Base-by-base conservation (phyloP, 2,113 vertebrate species). In the Eurypyga helias region DNA sequence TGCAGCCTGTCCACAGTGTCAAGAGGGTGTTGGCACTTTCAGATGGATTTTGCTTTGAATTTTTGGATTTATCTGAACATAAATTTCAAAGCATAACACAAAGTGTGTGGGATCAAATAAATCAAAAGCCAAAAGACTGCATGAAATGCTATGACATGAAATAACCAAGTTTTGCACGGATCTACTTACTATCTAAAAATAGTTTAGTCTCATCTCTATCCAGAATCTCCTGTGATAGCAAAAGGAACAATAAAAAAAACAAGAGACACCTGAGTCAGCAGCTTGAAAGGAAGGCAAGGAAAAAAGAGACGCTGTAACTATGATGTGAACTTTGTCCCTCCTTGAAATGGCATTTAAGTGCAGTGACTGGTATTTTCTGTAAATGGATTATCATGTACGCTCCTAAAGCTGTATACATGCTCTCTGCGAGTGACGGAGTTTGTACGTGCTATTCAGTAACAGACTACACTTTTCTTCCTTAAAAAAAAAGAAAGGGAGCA, bases 171-270 rank as follows among this genome's bases (percentile, higher is more conserved):
- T 65, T 87, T 92, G 64, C 55, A 77, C 33, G 94, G 64, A 64
- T 94, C 89, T 90, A 20, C 79, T 94, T 71, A 38, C 67, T 60
- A 17, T 55, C 76, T 92, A 96, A 96, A 94, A 96, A 93, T 87
- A 93, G 67, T 70, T 93, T 76, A 78, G 41, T 71, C 77, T 89
- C 67, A 87, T 94, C 31, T 81, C 72, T 93, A 57, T 93, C 93
- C 90, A 92, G 60, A 75, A 89, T 81, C 43, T 90, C 67, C 45
- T 55, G 24, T 67, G 55, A 83, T 55, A 88, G 55, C 34, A 92
- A 54, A 65, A 87, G 33, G 9, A 96, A 29, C 0, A 10, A 72
- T 58, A 91, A 67, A 88, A 89, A 78, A 84, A 13, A 2, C 28
- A 69, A 79, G n/a, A 66, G 46, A 70, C 20, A 46, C 1, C 3